Evolutionary conservation across 2,888 invertebrate genomes (phyloP), one percentile per base, ranked within the genome.

Genomic region (Villa cingulata): DNA sequence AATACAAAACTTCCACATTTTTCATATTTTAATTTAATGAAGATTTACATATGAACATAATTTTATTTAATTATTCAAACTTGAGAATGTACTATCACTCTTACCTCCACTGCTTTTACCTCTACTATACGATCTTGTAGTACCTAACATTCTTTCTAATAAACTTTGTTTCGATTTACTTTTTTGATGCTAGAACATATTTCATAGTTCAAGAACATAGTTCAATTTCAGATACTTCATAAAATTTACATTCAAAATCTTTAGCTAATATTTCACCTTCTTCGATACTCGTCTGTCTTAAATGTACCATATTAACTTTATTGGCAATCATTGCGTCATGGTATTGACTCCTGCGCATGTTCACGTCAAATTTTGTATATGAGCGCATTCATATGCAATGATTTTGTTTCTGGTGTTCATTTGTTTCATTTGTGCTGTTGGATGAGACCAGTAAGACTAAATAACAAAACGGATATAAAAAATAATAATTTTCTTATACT

Each of bases 221-320:
- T 65, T 91, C 90, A 0, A 90, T 88, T 0, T 90, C 90, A 0
- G 89, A 83, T 14, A 90, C 84, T 69, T 91, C 90, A 37, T 81
- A 80, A 68, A 90, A 91, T 62, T 80, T 82, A 66, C 89, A 89
- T 61, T 90, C 89, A 61, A 86, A 84, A 64, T 89, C 87, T 64
- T 88, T 85, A 12, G 89, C 89, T 44, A 91, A 70, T 56, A 85
- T 86, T 64, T 88, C 87, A 32, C 89, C 91, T 70, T 91, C 90
- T 59, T 90, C 90, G 4, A 78, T 76, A 61, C 83, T 86, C 46
- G 91, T 87, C 75, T 89, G 87, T 58, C 90, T 74, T 55, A 91
- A 70, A 67, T 91, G 90, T 53, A 89, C 83, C 86, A 91, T 86
- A 61, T 91, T 91, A 19, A 83, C 84, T 70, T 91, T 91, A 62